A percentile compares a stretch with the other conserved stretches of the same genome.
Conservation (phyloP, 1,140 invertebrate genomes). For the Brachionus angularis region DNA sequence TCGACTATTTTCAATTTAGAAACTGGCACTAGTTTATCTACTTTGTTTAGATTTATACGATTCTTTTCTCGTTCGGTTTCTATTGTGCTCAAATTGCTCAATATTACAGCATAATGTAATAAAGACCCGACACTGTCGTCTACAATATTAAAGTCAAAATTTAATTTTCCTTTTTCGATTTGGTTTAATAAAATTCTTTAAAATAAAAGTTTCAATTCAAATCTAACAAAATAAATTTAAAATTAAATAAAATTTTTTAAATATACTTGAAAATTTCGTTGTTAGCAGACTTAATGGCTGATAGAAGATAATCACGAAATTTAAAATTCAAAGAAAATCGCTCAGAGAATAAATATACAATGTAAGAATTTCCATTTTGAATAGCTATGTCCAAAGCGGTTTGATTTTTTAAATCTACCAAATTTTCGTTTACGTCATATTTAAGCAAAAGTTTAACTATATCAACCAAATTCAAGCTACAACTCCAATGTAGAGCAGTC, state of each 20-base stretch:
- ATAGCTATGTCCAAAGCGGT: constrained; percentile 33
- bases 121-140: constrained; percentile 36
- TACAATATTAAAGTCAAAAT: constrained; percentile 28
- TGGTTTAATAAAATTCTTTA: constrained; percentile 5
- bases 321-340: neutral
- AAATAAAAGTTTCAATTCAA: neutral
- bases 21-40: constrained; percentile 3
- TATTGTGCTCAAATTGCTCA: constrained; percentile 27
- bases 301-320: constrained; percentile 25
- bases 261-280: constrained; percentile 29
- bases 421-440: constrained; percentile 10
- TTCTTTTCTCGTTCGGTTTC: neutral
- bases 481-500: constrained; percentile 26
- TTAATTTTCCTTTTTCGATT: neutral
- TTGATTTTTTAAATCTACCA: constrained; percentile 23
- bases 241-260: neutral
- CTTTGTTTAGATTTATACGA: too few relatives aligned
- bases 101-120: constrained; percentile 30
- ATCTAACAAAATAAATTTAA: neutral
- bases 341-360: constrained; percentile 20
- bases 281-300: neutral
- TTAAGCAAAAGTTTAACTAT: constrained; percentile 22
- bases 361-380: constrained; percentile 17
- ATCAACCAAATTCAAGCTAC: constrained; percentile 11
- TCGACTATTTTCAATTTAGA: constrained; percentile 40